These are phyloP conservation scores for Orthonyx spaldingii DNA, from an alignment of 2,113 vertebrate genomes.

Conservation along the genomic window DNA sequence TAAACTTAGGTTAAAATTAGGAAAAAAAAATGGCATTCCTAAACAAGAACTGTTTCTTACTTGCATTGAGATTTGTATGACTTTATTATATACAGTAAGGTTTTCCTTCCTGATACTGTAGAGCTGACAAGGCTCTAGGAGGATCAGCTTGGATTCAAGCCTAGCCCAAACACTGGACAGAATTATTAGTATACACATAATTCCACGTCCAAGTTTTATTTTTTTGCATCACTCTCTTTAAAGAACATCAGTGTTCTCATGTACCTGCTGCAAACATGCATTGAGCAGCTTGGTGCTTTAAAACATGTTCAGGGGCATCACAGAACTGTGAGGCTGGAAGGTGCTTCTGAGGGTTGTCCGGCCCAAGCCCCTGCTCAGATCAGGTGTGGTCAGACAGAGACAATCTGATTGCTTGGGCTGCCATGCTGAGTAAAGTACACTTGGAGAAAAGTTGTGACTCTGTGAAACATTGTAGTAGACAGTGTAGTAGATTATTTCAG, in stretches of 20 bases:
- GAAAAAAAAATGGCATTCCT: background rate
- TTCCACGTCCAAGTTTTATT: background rate
- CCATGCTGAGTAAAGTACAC: fast-evolving
- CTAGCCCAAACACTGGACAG: background rate
- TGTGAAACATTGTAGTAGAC: background rate
- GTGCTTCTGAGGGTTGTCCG: background rate
- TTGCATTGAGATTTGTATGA: background rate
- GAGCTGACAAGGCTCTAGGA: background rate
- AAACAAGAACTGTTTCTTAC: background rate
- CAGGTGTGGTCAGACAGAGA: background rate
- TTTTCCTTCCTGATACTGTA: background rate
- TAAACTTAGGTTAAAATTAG: background rate
- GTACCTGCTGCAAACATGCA: background rate
- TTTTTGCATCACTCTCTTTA: background rate
- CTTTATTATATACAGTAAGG: background rate
- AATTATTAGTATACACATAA: background rate
- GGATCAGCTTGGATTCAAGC: background rate
- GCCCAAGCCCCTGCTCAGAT: background rate
- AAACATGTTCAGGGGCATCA: background rate
- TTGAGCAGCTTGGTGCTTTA: background rate
- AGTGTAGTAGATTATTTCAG: background rate
- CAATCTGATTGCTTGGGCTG: background rate
- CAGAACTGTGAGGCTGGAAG: background rate
- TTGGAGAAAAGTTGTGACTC: background rate
- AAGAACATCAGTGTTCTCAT: background rate